These are phyloP conservation scores for Penelope pileata DNA, from an alignment of 2,113 vertebrate genomes.

Conservation along the genomic window DNA sequence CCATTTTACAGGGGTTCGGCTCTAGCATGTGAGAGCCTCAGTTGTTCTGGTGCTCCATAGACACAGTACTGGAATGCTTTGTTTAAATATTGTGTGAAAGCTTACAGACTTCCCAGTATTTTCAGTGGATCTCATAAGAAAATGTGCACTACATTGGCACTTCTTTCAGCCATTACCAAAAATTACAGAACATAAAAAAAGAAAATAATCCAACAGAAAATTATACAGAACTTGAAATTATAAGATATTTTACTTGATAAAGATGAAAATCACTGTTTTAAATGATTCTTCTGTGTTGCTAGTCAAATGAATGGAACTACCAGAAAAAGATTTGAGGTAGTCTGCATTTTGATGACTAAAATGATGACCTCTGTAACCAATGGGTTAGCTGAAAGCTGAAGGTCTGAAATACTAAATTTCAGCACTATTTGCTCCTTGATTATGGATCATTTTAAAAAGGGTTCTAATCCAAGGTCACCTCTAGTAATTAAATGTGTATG, in stretches of 20 bases:
- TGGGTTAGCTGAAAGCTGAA: background rate
- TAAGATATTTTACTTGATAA: background rate
- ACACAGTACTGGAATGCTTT: background rate
- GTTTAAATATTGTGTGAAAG: background rate
- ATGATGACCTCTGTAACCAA: background rate
- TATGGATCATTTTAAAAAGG: background rate
- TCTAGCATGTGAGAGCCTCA: background rate
- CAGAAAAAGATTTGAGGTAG: background rate
- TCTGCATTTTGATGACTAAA: background rate
- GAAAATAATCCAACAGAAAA: background rate
- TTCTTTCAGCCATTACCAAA: background rate
- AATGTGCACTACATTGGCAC: background rate
- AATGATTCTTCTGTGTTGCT: background rate
- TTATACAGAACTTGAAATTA: background rate
- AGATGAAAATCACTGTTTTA: background rate
- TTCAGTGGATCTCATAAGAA: background rate
- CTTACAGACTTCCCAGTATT: background rate
- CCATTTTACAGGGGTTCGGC: background rate
- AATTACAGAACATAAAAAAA: background rate
- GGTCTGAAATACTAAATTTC: background rate
- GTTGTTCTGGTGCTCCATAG: background rate
- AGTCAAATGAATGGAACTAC: background rate
- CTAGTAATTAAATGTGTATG: background rate
- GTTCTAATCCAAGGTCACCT: background rate
- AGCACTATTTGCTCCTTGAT: background rate